phyloP scores from a whole-genome alignment of 2,888 invertebrate species.

The Dryomyza anilis region DNA sequence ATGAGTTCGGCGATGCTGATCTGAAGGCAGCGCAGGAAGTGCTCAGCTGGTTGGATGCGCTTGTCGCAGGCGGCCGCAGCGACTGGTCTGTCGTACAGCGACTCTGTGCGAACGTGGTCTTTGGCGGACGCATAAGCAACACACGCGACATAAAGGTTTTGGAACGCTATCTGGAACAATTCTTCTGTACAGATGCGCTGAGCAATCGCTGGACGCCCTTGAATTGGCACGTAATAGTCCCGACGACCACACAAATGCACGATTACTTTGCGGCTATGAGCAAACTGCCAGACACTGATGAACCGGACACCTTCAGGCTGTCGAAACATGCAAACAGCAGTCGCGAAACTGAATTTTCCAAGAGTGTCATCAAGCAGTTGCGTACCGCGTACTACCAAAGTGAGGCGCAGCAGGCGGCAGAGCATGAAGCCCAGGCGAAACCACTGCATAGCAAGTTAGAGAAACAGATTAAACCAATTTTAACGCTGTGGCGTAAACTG shows the following conservation, averaged over 20 bases:
- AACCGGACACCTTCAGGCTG: constrained; percentile 55
- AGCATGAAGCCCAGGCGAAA: not conserved
- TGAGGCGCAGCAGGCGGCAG: not conserved
- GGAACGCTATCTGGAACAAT: constrained; percentile 66
- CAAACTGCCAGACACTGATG: constrained; percentile 55
- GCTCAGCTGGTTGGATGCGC: constrained; percentile 54
- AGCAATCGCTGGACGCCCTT: constrained; percentile 68
- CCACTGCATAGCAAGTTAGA: constrained; percentile 60
- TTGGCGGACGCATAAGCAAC: constrained; percentile 86
- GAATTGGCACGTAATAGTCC: constrained; percentile 57
- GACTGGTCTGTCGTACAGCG: constrained; percentile 80
- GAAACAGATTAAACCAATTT: constrained; percentile 70
- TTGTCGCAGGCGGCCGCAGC: constrained; percentile 47
- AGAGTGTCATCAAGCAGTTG: constrained; percentile 51
- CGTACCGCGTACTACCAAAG: constrained; percentile 47
- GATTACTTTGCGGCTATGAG: constrained; percentile 56
- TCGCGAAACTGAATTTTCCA: constrained; percentile 52
- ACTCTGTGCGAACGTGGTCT: constrained; percentile 78
- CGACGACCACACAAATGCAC: constrained; percentile 54
- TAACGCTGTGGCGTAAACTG: constrained; percentile 83
- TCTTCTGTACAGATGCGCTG: constrained; percentile 66
- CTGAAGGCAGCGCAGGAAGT: constrained; percentile 74
- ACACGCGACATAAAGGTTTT: constrained; percentile 66
- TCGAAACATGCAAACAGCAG: constrained; percentile 56
- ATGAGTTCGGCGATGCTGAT: constrained; percentile 86